A percentile compares a stretch with the other conserved stretches of the same genome.
phyloP scores from a whole-genome alignment of 2,113 vertebrate species.

The Calidris pygmaea region DNA sequence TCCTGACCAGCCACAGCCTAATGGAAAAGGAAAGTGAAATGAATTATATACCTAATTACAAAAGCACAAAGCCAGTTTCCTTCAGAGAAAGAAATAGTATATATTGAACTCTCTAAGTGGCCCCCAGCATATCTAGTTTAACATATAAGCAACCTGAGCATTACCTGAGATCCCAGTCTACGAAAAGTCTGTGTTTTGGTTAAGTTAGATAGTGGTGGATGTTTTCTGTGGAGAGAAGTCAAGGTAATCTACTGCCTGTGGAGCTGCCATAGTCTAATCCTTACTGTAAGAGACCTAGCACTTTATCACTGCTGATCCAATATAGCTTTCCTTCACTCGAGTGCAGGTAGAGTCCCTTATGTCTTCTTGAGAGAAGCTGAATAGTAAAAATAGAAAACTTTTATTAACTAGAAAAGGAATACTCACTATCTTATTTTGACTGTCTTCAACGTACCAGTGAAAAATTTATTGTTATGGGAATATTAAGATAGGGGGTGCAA shows the following conservation, averaged over 20 bases:
- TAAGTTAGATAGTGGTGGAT: neutral
- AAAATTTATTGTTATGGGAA: neutral
- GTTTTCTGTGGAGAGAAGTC: neutral
- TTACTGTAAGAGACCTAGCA: neutral
- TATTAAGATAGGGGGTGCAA: neutral
- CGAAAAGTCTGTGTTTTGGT: neutral
- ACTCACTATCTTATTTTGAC: neutral
- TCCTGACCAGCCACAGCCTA: neutral
- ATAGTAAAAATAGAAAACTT: neutral
- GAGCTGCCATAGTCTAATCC: neutral
- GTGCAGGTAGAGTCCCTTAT: neutral
- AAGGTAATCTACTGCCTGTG: neutral
- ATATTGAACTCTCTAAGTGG: neutral
- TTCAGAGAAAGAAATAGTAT: neutral
- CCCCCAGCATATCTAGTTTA: neutral
- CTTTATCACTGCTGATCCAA: rapidly evolving
- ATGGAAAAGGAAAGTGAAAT: neutral
- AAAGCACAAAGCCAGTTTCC: neutral
- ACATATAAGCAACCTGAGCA: neutral
- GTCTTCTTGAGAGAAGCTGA: neutral
- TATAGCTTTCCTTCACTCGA: neutral
- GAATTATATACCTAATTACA: neutral
- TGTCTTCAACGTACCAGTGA: neutral
- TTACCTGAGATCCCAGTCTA: neutral
- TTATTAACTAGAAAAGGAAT: neutral